phyloP scores from a whole-genome alignment of 2,888 invertebrate genomes.

The Hipparchia sbordonii region DNA sequence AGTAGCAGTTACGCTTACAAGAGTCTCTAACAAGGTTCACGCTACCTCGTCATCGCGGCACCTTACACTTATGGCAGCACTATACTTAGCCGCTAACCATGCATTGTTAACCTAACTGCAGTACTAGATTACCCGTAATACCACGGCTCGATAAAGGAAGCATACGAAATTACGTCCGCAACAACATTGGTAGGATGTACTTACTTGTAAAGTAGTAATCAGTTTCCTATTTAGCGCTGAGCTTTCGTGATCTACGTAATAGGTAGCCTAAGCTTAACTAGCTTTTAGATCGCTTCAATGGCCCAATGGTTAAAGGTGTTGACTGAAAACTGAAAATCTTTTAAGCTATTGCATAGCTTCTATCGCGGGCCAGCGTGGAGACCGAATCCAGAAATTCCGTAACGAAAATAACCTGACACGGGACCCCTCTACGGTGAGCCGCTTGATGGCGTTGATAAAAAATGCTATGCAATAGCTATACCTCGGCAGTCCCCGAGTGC shows the following conservation, averaged over 20 bases:
- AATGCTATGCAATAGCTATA: no score
- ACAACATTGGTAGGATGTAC: constrained; percentile 28
- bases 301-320: no score
- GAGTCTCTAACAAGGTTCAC: constrained; percentile 40
- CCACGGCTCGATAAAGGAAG: constrained; percentile 56
- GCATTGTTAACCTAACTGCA: constrained; percentile 35
- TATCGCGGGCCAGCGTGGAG: no score
- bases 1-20: constrained; percentile 19
- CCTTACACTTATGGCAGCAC: constrained; percentile 9
- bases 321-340: no score
- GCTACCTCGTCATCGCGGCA: constrained; percentile 33
- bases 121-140: constrained; percentile 65
- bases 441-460: no score
- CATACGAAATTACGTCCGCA: constrained; percentile 64
- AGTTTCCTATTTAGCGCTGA: not conserved
- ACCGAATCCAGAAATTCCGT: no score
- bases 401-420: no score
- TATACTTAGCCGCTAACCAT: constrained; percentile 43
- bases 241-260: not conserved
- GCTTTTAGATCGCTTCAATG: no score
- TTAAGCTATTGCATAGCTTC: no score
- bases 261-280: no score
- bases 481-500: no score
- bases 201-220: not conserved
- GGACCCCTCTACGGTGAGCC: no score